These are phyloP conservation scores for Echinarachnius parma DNA, from an alignment of 53 echinoderm and acorn worm species.

Conservation along the genomic window DNA sequence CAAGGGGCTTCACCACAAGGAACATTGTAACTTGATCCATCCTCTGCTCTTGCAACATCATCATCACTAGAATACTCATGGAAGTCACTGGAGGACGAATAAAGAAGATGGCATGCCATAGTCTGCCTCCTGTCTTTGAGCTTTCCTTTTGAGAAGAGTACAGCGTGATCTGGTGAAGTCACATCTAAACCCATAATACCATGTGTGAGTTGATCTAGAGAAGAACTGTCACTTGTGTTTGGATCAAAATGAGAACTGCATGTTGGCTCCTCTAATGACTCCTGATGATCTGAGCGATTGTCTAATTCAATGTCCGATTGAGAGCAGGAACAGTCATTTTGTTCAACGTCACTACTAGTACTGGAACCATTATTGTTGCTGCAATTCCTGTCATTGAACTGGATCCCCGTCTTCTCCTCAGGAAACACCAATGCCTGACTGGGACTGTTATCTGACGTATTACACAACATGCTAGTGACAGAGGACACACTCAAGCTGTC, in stretches of 20 bases:
- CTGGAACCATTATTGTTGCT: too few relatives aligned
- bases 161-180: slow-evolving; percentile 80
- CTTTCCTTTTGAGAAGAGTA: slow-evolving; percentile 54
- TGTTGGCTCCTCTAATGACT: too few relatives aligned
- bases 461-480: too few relatives aligned
- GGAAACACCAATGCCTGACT: not conserved
- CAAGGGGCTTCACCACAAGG: too few relatives aligned
- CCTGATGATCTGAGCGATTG: too few relatives aligned
- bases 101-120: slow-evolving; percentile 14
- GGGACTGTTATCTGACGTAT: not conserved
- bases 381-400: too few relatives aligned
- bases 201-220: slow-evolving; percentile 16
- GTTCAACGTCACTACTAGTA: too few relatives aligned
- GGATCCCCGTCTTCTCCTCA: not conserved
- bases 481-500: slow-evolving; percentile 6
- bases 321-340: too few relatives aligned
- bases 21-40: too few relatives aligned
- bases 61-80: not conserved
- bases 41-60: too few relatives aligned
- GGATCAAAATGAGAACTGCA: not conserved
- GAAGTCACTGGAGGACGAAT: not conserved
- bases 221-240: not conserved
- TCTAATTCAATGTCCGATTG: too few relatives aligned
- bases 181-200: slow-evolving; percentile 71
- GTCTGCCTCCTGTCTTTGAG: slow-evolving; percentile 20